A percentile compares a stretch with the other conserved stretches of the same genome.
Evolutionary conservation across 2,888 invertebrate species (phyloP).

Genomic region (Orthonychiurus folsomi): DNA sequence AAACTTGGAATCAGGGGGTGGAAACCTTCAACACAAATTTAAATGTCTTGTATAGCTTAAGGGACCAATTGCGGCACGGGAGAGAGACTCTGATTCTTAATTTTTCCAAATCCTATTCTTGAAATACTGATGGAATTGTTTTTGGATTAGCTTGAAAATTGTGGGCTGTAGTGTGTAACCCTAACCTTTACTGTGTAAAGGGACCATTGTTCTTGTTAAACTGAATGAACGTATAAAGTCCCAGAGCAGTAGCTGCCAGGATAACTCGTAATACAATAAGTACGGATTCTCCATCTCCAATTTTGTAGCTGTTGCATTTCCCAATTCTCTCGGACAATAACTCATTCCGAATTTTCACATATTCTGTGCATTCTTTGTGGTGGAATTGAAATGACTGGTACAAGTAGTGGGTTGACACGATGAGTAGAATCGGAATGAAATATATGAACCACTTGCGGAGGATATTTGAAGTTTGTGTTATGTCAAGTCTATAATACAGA

Average conservation of each 20-base stretch:
- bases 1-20: too few relatives aligned
- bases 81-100: too few relatives aligned
- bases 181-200: neutral
- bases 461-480: neutral
- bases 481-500: neutral
- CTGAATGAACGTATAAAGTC: conserved; percentile 3
- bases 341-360: neutral
- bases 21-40: too few relatives aligned
- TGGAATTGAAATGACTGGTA: conserved; percentile 3
- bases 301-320: neutral
- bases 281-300: neutral
- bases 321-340: neutral
- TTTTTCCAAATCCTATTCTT: neutral
- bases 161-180: neutral
- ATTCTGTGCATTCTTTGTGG: neutral
- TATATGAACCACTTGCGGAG: neutral
- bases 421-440: neutral
- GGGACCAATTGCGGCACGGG: too few relatives aligned
- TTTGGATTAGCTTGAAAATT: neutral
- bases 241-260: neutral
- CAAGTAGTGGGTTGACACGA: conserved; percentile 3
- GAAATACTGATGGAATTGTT: neutral
- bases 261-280: neutral
- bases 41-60: too few relatives aligned
- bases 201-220: too few relatives aligned